Conservation (phyloP, 2,888 invertebrate species). For the Papilio elwesi region DNA sequence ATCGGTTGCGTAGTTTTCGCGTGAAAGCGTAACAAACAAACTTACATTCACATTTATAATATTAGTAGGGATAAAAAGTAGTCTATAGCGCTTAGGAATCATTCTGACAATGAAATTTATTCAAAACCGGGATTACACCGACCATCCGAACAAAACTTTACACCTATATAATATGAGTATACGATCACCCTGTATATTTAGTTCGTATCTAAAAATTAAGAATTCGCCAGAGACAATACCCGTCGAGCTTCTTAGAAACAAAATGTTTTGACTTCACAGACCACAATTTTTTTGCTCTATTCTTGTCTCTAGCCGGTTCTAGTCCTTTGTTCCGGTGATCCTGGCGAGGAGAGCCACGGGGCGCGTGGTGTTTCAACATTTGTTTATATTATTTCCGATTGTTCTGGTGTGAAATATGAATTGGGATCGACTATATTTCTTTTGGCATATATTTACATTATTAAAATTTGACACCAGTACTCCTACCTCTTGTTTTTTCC, state of each 20-base stretch:
- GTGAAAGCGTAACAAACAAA: no score
- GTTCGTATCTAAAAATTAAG: conserved; percentile 56
- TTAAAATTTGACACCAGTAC: neutral
- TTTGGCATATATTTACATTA: conserved; percentile 32
- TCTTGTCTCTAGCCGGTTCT: conserved; percentile 40
- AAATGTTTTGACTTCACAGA: conserved; percentile 64
- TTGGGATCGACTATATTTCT: conserved; percentile 32
- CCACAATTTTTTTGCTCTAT: conserved; percentile 50
- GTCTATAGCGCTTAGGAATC: no score
- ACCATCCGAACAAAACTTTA: no score
- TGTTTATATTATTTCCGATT: conserved; percentile 46
- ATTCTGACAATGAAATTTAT: no score
- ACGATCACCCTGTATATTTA: conserved; percentile 53
- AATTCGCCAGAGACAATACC: conserved; percentile 61
- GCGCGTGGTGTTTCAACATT: conserved; percentile 43
- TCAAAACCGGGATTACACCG: no score
- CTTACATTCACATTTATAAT: no score
- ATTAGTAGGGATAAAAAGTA: no score
- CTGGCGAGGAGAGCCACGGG: conserved; percentile 51
- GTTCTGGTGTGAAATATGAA: conserved; percentile 46
- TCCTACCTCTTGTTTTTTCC: neutral
- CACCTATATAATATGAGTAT: neutral
- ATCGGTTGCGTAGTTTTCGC: no score
- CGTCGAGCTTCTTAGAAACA: conserved; percentile 63
- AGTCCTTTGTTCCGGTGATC: conserved; percentile 62